phyloP scores from a whole-genome alignment of 2,797 vertebrate species.

The Kryptopterus vitreolus region DNA sequence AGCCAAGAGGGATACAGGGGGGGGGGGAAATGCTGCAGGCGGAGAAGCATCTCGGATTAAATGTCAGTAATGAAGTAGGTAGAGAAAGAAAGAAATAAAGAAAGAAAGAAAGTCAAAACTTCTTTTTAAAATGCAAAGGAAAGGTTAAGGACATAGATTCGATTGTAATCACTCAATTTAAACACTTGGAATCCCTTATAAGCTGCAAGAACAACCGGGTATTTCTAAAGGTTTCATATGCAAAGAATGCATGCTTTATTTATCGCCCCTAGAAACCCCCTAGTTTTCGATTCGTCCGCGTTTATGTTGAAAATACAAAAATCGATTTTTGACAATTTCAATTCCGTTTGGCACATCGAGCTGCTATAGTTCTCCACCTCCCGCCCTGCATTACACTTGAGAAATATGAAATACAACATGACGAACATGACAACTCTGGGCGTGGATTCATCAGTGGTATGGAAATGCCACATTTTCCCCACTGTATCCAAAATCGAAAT shows the following conservation, averaged over 20 bases:
- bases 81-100: neutral
- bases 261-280: neutral
- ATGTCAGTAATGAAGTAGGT: conserved; percentile 30
- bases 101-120: neutral
- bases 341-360: no score
- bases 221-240: neutral
- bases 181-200: neutral
- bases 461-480: no score
- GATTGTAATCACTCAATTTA: neutral
- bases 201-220: neutral
- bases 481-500: no score
- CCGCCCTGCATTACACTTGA: no score
- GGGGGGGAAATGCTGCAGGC: conserved; percentile 4
- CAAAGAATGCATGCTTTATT: neutral
- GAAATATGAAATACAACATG: no score
- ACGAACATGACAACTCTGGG: no score
- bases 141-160: neutral
- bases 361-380: no score
- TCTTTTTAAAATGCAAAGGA: neutral
- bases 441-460: no score
- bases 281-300: no score
- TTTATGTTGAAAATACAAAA: no score
- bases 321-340: no score
- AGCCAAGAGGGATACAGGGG: conserved; percentile 57
- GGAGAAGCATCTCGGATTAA: conserved; percentile 54